Conservation (phyloP, 2,113 vertebrate genomes). For the Anguilla rostrata region DNA sequence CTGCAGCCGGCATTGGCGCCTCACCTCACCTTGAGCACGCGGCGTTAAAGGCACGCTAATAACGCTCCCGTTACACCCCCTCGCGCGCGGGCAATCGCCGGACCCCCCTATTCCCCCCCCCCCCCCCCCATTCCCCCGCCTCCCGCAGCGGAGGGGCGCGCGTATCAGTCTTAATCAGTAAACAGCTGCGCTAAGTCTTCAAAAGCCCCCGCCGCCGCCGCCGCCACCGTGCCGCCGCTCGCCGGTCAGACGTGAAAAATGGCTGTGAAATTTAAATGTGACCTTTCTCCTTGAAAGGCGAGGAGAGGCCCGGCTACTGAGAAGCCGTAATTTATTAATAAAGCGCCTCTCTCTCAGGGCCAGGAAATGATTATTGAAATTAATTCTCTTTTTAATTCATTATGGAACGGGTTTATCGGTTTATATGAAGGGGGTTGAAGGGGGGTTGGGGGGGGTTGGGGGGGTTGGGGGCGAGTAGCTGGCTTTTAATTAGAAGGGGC, state of each 20-base stretch:
- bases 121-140: neutral
- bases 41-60: neutral
- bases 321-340: conserved; percentile 40
- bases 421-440: conserved; percentile 35
- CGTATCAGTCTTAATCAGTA: conserved; percentile 49
- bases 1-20: neutral
- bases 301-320: conserved; percentile 24
- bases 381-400: conserved; percentile 44
- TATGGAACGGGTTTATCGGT: conserved; percentile 34
- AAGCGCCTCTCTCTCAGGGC: conserved; percentile 22
- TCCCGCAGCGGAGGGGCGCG: neutral
- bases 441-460: conserved; percentile 12
- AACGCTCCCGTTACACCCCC: neutral
- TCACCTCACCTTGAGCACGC: conserved; percentile 2
- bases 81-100: neutral
- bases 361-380: conserved; percentile 40
- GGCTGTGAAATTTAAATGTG: conserved; percentile 34
- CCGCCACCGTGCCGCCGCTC: neutral
- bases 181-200: conserved; percentile 39
- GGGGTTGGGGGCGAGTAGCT: conserved; percentile 25
- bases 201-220: conserved; percentile 24
- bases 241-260: conserved; percentile 36
- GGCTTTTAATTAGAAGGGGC: conserved; percentile 38
- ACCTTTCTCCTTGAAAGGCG: conserved; percentile 46
- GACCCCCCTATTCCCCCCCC: neutral